Percentiles rank a stretch among this genome's conserved stretches.
phyloP scores from a whole-genome alignment of 2,888 invertebrate genomes.

The Microplitis manilae region DNA sequence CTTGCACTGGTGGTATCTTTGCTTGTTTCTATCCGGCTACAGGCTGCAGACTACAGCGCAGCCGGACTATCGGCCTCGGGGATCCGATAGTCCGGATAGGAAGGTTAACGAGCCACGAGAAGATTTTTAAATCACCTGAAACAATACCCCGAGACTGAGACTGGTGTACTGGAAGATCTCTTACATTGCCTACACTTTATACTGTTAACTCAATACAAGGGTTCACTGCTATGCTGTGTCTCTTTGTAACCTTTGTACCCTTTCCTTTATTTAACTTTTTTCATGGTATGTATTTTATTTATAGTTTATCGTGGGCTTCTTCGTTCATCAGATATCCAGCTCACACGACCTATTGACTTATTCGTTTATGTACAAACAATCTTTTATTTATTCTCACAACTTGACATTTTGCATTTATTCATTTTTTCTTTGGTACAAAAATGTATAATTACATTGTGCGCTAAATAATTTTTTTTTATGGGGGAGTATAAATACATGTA shows the following conservation, averaged over 20 bases:
- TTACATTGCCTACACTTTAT: background rate
- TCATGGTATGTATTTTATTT: background rate
- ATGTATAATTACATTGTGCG: background rate
- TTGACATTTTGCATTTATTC: constrained; percentile 3
- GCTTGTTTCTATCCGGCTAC: constrained; percentile 10
- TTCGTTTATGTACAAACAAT: background rate
- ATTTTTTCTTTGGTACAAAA: background rate
- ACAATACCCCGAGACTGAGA: constrained; percentile 61
- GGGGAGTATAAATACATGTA: background rate
- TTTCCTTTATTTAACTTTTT: constrained; percentile 59
- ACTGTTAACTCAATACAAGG: background rate
- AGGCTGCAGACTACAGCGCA: constrained; percentile 48
- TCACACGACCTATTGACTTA: constrained; percentile 49
- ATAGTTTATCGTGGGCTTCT: background rate
- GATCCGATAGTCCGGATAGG: constrained; percentile 69
- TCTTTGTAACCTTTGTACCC: constrained; percentile 58
- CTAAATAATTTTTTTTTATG: background rate
- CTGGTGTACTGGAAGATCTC: constrained; percentile 18
- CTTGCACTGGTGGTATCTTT: background rate
- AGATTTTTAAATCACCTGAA: constrained; percentile 69
- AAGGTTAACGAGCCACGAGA: constrained; percentile 71
- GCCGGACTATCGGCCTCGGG: constrained; percentile 44
- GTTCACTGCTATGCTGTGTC: constrained; percentile 1
- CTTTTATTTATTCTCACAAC: background rate
- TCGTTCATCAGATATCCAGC: constrained; percentile 67